Evolutionary conservation across 2,888 invertebrate species (phyloP), one percentile per base, ranked within the genome.

Genomic region (Zaprionus bogoriensis): DNA sequence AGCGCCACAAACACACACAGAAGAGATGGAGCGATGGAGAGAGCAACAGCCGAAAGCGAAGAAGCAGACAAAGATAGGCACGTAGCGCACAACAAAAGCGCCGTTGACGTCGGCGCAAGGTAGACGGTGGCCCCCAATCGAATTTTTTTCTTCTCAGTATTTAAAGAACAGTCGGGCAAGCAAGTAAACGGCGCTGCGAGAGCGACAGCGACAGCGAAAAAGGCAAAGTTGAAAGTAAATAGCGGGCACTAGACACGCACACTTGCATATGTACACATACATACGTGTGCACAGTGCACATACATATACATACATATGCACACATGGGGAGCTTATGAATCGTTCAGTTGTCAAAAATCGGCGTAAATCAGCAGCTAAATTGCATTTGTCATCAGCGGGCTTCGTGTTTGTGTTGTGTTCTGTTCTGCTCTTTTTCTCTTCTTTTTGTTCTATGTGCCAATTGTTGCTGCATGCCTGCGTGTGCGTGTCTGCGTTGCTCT

Each of bases 161-260:
- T 76, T 74, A 77, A 80, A 88, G 77, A 85, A 77, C 82, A 82
- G 73, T 88, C 87, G 87, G 80, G 87, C 86, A 81, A 88, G 88
- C 84, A 88, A 88, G 87, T 87, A 72, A 68, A 60, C 68, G 71
- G 55, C 67, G 78, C 70, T 72, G 73, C 61, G 67, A 39, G 48
- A 59, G 65, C 55, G 50, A 66, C 60, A 47, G 69, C 61, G 50
- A 65, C 46, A 64, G 52, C 51, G 66, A 72, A 67, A 60, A 77
- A 71, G 64, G 73, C 68, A 64, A 76, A 67, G 63, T 57, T 63
- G 57, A 53, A 83, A 83, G 83, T 83, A 83, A 80, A 80, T 76
- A 79, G 61, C 78, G 73, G 57, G 48, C 38, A 59, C 51, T 59
- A 58, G 32, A 47, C 58, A 41, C 19, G 22, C 42, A 53, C 20